Evolutionary conservation across 1,140 invertebrate genomes (phyloP), one percentile per base, ranked within the genome.

Genomic region (Tetranychus cinnabarinus): DNA sequence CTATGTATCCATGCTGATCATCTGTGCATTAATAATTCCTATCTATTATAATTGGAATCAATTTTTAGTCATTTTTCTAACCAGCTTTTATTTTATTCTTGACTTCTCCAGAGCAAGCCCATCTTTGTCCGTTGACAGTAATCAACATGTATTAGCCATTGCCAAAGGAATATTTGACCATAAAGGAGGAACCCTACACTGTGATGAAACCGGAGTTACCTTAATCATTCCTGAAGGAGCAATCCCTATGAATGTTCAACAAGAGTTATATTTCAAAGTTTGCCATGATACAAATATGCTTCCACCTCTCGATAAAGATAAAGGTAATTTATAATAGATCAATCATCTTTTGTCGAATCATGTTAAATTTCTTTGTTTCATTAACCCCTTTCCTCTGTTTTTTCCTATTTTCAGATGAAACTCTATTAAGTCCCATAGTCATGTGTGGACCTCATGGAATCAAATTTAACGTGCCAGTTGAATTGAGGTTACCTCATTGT

Each of bases 211-310:
- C 77, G 88, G 88, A 65, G 89, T 95, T 42, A 85, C 82, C 58
- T 74, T 95, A 61, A 79, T 85, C 66, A 86, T 95, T 68, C 90
- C 90, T 48, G 79, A 83, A 60, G 85, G 85, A 62, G 89, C 90
- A 39, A 81, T 93, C 65, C 78, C 82, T 56, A 76, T 79, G 31
- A 85, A 85, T 50, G 78, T 80, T 64, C 78, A 81, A 65, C 87
- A 92, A 76, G 87, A 92, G 74, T 84, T 95, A 69, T 93, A 91
- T 79, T 91, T 95, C 77, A 89, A 89, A 71, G 88, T 95, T 64
- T 79, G 78, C 68, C 69, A 75, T 60, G 76, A 78, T 67, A 72
- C 73, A 61, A 74, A 81, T 70, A 81, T 81, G 67, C 78, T 83
- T 65, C 85, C 85, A 61, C 85, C 85, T 61, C 77, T 88, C 72